phyloP scores from a whole-genome alignment of 1,140 invertebrate genomes.

The Euwallacea similis region DNA sequence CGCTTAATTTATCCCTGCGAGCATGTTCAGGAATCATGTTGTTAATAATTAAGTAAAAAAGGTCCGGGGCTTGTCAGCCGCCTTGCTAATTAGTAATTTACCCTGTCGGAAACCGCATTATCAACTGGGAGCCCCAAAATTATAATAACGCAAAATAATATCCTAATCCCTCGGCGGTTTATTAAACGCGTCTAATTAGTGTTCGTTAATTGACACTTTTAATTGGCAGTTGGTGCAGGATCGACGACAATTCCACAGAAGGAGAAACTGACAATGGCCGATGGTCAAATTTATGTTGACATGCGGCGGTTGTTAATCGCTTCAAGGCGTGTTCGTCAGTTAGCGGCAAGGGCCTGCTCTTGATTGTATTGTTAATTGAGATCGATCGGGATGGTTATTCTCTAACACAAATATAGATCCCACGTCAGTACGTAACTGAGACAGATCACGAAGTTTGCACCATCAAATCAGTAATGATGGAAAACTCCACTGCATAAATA shows the following conservation, averaged over 20 bases:
- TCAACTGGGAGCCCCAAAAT: conserved; percentile 1
- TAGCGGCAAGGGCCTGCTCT: neutral
- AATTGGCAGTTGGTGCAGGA: neutral
- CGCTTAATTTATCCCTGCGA: conserved; percentile 21
- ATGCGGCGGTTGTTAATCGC: conserved; percentile 8
- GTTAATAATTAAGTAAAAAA: conserved; percentile 22
- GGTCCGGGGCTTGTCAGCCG: conserved; percentile 11
- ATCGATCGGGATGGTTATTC: no score
- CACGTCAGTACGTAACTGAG: no score
- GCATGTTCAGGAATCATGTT: conserved; percentile 15
- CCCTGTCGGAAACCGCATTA: conserved; percentile 1
- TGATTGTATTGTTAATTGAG: no score
- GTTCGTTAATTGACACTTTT: conserved; percentile 3
- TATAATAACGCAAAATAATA: conserved; percentile 15
- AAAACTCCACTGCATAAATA: no score
- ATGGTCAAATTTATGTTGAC: conserved; percentile 9
- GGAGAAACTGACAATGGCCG: neutral
- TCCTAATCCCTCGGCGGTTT: conserved; percentile 7
- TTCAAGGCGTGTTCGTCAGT: conserved; percentile 10
- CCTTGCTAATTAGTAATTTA: conserved; percentile 18
- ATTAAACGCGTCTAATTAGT: conserved; percentile 14
- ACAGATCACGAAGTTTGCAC: no score
- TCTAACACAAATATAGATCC: no score
- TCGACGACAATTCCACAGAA: neutral
- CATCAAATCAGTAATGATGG: no score